A percentile compares a stretch with the other conserved stretches of the same genome.
Conservation (phyloP, 2,797 vertebrate genomes). For the Sebastes iracundus region DNA sequence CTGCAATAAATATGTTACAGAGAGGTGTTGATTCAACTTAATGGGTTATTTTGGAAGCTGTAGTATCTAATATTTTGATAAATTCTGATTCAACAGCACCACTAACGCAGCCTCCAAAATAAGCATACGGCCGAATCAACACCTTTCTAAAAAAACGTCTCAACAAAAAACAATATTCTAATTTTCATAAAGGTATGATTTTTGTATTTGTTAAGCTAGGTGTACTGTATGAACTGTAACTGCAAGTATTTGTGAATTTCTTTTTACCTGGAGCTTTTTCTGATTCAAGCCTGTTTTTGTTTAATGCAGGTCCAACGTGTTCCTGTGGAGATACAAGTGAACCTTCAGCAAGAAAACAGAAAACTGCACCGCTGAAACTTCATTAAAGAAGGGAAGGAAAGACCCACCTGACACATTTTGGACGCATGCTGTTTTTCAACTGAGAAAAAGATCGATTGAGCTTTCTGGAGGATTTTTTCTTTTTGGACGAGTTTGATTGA, state of each 20-base stretch:
- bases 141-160: not conserved
- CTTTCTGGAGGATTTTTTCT: constrained; percentile 6
- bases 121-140: not conserved
- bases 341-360: constrained; percentile 26
- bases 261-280: not conserved
- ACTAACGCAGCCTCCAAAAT: not conserved
- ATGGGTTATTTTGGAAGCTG: not conserved
- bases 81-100: not conserved
- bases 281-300: constrained; percentile 7
- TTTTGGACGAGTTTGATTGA: constrained; percentile 13
- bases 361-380: constrained; percentile 21
- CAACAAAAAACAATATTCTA: not conserved
- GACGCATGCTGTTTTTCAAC: constrained; percentile 15
- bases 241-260: not conserved
- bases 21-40: not conserved
- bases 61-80: not conserved
- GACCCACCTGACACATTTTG: constrained; percentile 11
- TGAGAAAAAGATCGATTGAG: constrained; percentile 10
- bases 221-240: not conserved
- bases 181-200: not conserved
- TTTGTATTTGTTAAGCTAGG: not conserved
- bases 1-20: not conserved
- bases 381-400: constrained; percentile 31
- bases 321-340: constrained; percentile 45
- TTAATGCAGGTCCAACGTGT: constrained; percentile 63